These are phyloP conservation scores for Leuctra nigra DNA, from an alignment of 2,888 invertebrate genomes.

Conservation along the genomic window DNA sequence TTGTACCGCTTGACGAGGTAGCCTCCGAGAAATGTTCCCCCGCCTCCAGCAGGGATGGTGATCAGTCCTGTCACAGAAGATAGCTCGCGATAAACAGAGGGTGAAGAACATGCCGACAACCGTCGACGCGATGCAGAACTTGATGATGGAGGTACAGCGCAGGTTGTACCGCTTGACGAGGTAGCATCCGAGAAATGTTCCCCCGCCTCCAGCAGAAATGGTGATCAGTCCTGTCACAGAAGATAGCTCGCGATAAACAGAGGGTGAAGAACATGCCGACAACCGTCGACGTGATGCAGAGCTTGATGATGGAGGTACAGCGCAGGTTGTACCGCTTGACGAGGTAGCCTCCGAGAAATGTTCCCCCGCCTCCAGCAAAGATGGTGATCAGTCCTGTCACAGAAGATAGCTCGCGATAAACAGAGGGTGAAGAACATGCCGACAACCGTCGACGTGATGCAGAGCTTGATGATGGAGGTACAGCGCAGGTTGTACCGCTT, in stretches of 20 bases:
- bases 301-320: constrained; percentile 65
- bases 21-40: too few relatives aligned
- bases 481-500: constrained; percentile 67
- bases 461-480: constrained; percentile 66
- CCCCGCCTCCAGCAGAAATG: too few relatives aligned
- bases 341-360: constrained; percentile 75
- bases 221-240: too few relatives aligned
- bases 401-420: too few relatives aligned
- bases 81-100: too few relatives aligned
- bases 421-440: constrained; percentile 53
- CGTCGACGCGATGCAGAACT: constrained; percentile 60
- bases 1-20: too few relatives aligned
- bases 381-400: constrained; percentile 72
- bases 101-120: too few relatives aligned
- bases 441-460: constrained; percentile 53
- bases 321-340: constrained; percentile 68
- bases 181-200: too few relatives aligned
- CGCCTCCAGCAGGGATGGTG: too few relatives aligned
- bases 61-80: too few relatives aligned
- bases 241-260: too few relatives aligned
- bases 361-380: constrained; percentile 80
- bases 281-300: constrained; percentile 58
- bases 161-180: too few relatives aligned
- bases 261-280: constrained; percentile 52
- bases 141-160: constrained; percentile 67